phyloP scores from a whole-genome alignment of 2,797 vertebrate species.

The Dallia pectoralis region DNA sequence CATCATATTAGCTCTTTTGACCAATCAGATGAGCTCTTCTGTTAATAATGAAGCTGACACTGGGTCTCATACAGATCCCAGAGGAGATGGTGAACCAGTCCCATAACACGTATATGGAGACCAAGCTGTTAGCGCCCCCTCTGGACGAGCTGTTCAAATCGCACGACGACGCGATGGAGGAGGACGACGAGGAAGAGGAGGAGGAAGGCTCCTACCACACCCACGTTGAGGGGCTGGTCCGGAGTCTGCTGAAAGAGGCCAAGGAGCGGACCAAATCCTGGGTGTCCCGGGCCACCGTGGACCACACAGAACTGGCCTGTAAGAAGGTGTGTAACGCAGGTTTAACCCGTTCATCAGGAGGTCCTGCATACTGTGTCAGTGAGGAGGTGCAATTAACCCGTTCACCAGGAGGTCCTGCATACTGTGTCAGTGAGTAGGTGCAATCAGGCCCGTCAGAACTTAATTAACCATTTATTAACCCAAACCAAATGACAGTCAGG shows the following conservation, averaged over 20 bases:
- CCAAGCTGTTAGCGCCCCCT: slow-evolving; percentile 79
- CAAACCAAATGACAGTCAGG: too few species aligned
- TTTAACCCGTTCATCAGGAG: background rate
- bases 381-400: too few species aligned
- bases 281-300: slow-evolving; percentile 77
- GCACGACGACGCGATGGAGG: slow-evolving; percentile 62
- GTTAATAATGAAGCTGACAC: background rate
- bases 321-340: slow-evolving; percentile 81
- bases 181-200: slow-evolving; percentile 64
- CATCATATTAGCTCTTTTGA: background rate
- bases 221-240: slow-evolving; percentile 81
- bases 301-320: slow-evolving; percentile 84
- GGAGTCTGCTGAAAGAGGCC: slow-evolving; percentile 85
- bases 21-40: background rate
- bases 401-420: too few species aligned
- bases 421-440: too few species aligned
- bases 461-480: too few species aligned
- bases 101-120: slow-evolving; percentile 84
- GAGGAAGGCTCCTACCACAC: slow-evolving; percentile 78
- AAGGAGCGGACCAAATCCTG: slow-evolving; percentile 90
- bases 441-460: too few species aligned
- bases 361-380: too few species aligned
- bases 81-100: slow-evolving; percentile 88
- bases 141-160: slow-evolving; percentile 84
- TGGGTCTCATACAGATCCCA: slow-evolving; percentile 76